These are phyloP conservation scores for Eustalomyia histrio DNA, from an alignment of 2,888 invertebrate genomes.

Conservation along the genomic window DNA sequence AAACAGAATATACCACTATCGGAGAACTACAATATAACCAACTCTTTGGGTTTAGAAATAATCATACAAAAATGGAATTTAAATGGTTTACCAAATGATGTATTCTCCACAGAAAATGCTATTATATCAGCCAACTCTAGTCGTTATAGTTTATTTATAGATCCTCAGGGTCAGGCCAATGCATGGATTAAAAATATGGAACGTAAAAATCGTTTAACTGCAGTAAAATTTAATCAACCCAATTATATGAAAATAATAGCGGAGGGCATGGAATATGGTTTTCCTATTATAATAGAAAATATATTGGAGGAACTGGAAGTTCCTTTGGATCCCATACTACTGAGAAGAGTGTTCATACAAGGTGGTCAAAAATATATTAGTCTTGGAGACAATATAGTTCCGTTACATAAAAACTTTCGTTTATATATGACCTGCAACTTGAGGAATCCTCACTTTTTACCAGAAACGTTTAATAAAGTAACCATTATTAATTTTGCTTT, in stretches of 20 bases:
- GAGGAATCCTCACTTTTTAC: slow-evolving; percentile 93
- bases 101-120: slow-evolving; percentile 92
- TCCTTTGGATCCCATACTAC: slow-evolving; percentile 89
- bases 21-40: slow-evolving; percentile 85
- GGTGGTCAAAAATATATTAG: slow-evolving; percentile 88
- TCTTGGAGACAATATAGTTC: slow-evolving; percentile 91
- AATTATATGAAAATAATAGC: slow-evolving; percentile 81
- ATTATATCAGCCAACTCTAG: slow-evolving; percentile 90
- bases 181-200: slow-evolving; percentile 96
- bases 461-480: slow-evolving; percentile 92
- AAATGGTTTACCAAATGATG: slow-evolving; percentile 90
- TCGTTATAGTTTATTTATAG: slow-evolving; percentile 94
- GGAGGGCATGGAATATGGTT: slow-evolving; percentile 86
- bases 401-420: slow-evolving; percentile 88
- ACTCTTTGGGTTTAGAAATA: slow-evolving; percentile 90
- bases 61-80: slow-evolving; percentile 88
- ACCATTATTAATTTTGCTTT: slow-evolving; percentile 94
- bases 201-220: slow-evolving; percentile 77
- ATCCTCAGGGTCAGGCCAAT: slow-evolving; percentile 95
- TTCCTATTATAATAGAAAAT: slow-evolving; percentile 90
- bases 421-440: slow-evolving; percentile 93
- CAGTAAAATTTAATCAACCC: slow-evolving; percentile 78
- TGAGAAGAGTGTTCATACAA: slow-evolving; percentile 89
- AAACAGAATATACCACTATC: slow-evolving; percentile 88
- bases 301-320: slow-evolving; percentile 92